Conservation (phyloP, 1,140 invertebrate species). For the Bombus picipes region DNA sequence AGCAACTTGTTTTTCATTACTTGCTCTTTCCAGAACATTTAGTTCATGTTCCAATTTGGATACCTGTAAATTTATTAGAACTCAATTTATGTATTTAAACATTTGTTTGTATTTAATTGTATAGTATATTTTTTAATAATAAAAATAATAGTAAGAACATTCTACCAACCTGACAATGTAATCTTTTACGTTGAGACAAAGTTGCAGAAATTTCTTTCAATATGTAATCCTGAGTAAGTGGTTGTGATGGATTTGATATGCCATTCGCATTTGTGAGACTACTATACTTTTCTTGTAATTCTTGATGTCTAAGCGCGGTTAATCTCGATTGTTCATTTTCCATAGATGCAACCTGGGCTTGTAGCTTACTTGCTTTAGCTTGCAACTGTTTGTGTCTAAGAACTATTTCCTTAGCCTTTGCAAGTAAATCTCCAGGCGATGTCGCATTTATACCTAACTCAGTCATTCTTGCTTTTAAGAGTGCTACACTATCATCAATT, state of each 20-base stretch:
- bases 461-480: conserved; percentile 94
- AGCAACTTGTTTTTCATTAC: conserved; percentile 85
- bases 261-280: conserved; percentile 83
- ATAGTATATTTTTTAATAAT: not conserved
- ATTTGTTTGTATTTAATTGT: not conserved
- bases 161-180: conserved; percentile 86
- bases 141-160: not conserved
- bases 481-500: conserved; percentile 94
- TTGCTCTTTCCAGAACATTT: conserved; percentile 87
- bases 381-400: conserved; percentile 95
- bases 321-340: conserved; percentile 89
- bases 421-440: conserved; percentile 91
- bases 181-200: conserved; percentile 89
- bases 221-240: conserved; percentile 89
- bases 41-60: conserved; percentile 90
- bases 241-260: conserved; percentile 85
- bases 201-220: conserved; percentile 93
- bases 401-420: conserved; percentile 96
- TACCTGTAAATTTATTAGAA: conserved; percentile 79
- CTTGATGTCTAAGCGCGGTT: conserved; percentile 87
- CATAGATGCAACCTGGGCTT: conserved; percentile 88
- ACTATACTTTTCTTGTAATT: conserved; percentile 87
- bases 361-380: conserved; percentile 91
- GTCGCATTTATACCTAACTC: conserved; percentile 94
- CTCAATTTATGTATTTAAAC: conserved; percentile 29